Percentiles rank a stretch among this genome's conserved stretches.
Evolutionary conservation across 2,888 invertebrate species (phyloP).

Genomic region (Parelbella ahira): DNA sequence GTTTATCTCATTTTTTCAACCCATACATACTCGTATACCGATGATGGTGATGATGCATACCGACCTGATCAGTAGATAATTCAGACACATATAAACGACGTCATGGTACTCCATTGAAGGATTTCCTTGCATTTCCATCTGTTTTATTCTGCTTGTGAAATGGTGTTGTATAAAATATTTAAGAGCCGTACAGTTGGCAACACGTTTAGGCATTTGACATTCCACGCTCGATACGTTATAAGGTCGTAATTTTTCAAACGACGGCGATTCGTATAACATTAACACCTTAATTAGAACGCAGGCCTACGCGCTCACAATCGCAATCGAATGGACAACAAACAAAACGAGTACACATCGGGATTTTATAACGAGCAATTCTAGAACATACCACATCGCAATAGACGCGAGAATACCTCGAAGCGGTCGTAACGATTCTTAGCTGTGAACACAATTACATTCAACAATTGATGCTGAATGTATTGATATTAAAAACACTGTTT

Average conservation of each 20-base stretch:
- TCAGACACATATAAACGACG: no score
- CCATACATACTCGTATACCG: no score
- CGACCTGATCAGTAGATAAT: no score
- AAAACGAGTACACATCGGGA: conserved; percentile 22
- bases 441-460: conserved; percentile 46
- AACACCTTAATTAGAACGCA: conserved; percentile 63
- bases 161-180: conserved; percentile 20
- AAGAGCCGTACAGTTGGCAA: conserved; percentile 13
- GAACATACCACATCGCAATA: conserved; percentile 17
- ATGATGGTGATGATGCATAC: no score
- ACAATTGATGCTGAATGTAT: conserved; percentile 56
- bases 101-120: no score
- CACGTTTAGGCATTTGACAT: conserved; percentile 31
- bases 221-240: conserved; percentile 29
- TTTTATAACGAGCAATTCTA: conserved; percentile 21
- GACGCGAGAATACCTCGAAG: conserved; percentile 30
- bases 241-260: conserved; percentile 36
- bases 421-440: conserved; percentile 32
- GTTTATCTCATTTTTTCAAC: no score
- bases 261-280: conserved; percentile 34
- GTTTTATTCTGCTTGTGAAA: conserved; percentile 10
- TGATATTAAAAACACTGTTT: conserved; percentile 67
- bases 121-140: not conserved
- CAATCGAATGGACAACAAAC: conserved; percentile 33
- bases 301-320: conserved; percentile 41